Evolutionary conservation across 2,113 vertebrate genomes (phyloP).

Genomic region (Alosa alosa): DNA sequence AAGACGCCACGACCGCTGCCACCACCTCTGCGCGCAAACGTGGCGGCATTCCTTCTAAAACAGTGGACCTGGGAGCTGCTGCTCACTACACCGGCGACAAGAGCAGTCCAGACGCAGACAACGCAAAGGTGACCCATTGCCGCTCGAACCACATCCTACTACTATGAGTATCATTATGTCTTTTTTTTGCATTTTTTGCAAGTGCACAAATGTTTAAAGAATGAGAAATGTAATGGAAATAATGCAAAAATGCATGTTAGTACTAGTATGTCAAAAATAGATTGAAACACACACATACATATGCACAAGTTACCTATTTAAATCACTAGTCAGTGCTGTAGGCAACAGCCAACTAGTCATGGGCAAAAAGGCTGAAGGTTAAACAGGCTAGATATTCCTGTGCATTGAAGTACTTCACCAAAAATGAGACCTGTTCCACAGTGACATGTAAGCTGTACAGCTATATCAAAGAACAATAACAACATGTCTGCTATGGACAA

Average conservation of each 20-base stretch:
- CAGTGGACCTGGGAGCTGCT: slow-evolving; percentile 94
- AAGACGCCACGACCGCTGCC: slow-evolving; percentile 72
- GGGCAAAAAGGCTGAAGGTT: no score
- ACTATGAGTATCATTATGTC: background rate
- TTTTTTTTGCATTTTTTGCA: no score
- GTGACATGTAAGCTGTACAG: no score
- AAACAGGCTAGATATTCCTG: no score
- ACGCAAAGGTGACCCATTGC: slow-evolving; percentile 52
- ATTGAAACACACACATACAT: background rate
- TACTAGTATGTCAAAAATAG: background rate
- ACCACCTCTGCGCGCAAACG: slow-evolving; percentile 88
- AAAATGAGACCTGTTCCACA: no score
- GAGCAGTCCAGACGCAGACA: slow-evolving; percentile 77
- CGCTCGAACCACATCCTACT: background rate
- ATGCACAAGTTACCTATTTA: background rate
- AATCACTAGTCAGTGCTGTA: no score
- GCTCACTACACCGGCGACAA: slow-evolving; percentile 93
- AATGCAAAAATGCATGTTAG: background rate
- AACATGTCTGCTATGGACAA: no score
- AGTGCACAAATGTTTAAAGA: background rate
- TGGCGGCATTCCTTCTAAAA: slow-evolving; percentile 84
- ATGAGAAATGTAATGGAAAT: background rate
- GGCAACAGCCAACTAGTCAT: no score
- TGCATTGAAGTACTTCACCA: no score
- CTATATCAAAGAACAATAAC: no score